Conservation (phyloP, 1,140 invertebrate species). For the Epicauta chinensis region DNA sequence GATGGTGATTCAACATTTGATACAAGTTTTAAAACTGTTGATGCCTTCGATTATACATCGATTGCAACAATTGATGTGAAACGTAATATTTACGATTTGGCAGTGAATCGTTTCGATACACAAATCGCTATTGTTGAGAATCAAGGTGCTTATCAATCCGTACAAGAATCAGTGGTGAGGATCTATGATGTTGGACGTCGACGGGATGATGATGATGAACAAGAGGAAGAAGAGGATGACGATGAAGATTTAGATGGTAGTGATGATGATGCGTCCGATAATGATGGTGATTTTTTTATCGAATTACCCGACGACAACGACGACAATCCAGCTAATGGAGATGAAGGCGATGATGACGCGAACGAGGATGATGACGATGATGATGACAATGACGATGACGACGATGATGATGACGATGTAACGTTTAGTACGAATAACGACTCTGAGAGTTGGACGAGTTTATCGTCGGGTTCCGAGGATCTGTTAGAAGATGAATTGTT, state of each 20-base stretch:
- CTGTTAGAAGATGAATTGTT: slow-evolving; percentile 10
- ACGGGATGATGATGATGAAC: slow-evolving; percentile 68
- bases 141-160: slow-evolving; percentile 63
- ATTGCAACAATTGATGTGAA: slow-evolving; percentile 53
- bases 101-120: slow-evolving; percentile 67
- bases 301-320: slow-evolving; percentile 19
- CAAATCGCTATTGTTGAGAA: slow-evolving; percentile 82
- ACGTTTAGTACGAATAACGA: not conserved
- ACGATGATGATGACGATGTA: too few relatives aligned
- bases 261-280: slow-evolving; percentile 51
- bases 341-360: slow-evolving; percentile 45
- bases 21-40: slow-evolving; percentile 90
- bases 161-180: slow-evolving; percentile 76
- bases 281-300: slow-evolving; percentile 33
- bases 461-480: slow-evolving; percentile 17
- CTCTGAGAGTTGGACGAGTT: slow-evolving; percentile 17
- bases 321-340: slow-evolving; percentile 47
- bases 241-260: slow-evolving; percentile 49
- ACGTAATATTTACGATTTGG: slow-evolving; percentile 66
- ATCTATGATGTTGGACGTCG: slow-evolving; percentile 74
- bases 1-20: slow-evolving; percentile 55
- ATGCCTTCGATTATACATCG: slow-evolving; percentile 87
- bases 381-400: not conserved
- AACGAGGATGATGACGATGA: slow-evolving; percentile 26
- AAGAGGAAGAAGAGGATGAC: slow-evolving; percentile 67